These are phyloP conservation scores for Eristalinus aeneus DNA, from an alignment of 2,888 invertebrate genomes.

Conservation along the genomic window DNA sequence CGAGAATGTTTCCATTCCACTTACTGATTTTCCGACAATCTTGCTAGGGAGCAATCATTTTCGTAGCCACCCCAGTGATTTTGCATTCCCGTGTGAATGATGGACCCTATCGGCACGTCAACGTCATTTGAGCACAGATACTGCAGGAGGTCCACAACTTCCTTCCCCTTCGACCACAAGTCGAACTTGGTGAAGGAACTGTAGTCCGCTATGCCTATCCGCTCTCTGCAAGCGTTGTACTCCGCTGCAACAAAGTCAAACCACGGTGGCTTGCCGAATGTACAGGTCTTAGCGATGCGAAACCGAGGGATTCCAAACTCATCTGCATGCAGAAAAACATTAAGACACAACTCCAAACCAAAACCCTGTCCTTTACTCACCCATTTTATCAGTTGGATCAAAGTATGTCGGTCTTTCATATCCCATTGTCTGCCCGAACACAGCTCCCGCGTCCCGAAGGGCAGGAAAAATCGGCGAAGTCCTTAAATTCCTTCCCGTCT, in stretches of 20 bases:
- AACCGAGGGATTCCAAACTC: constrained; percentile 78
- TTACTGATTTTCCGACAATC: constrained; percentile 93
- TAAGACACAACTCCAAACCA: neutral
- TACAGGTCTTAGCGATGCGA: constrained; percentile 89
- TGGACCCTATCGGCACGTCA: constrained; percentile 94
- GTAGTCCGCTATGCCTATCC: constrained; percentile 96
- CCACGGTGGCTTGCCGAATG: constrained; percentile 96
- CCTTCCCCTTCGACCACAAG: constrained; percentile 92
- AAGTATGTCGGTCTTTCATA: constrained; percentile 98
- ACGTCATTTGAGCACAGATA: constrained; percentile 98
- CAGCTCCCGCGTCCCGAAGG: constrained; percentile 93
- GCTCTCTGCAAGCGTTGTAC: constrained; percentile 96
- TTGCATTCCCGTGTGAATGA: constrained; percentile 99
- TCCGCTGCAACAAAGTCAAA: constrained; percentile 93
- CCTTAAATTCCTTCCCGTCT: constrained; percentile 92
- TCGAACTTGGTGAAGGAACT: constrained; percentile 98
- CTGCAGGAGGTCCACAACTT: constrained; percentile 94
- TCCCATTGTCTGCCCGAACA: constrained; percentile 98
- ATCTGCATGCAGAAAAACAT: constrained; percentile 73
- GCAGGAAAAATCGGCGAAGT: constrained; percentile 98
- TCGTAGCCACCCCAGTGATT: constrained; percentile 97
- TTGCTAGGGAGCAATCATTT: constrained; percentile 97
- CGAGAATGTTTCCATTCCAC: constrained; percentile 26
- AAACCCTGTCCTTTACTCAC: constrained; percentile 73
- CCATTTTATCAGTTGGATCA: constrained; percentile 82